phyloP scores from a whole-genome alignment of 2,113 vertebrate species.

The Lepus europaeus region DNA sequence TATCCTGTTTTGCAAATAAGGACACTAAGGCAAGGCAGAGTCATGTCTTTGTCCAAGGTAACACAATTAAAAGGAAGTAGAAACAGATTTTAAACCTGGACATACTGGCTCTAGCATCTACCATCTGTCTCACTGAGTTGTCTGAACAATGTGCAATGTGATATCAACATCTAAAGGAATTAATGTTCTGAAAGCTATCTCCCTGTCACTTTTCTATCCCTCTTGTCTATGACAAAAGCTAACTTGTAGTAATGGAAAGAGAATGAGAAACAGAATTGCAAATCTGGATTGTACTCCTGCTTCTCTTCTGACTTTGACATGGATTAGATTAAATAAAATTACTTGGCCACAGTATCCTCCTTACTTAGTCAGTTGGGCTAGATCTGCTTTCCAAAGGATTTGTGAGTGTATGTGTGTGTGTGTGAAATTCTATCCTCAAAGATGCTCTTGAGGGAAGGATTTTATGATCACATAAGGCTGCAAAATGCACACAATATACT shows the following conservation, averaged over 20 bases:
- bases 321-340: not conserved
- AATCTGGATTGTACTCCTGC: not conserved
- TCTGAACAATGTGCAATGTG: not conserved
- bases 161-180: not conserved
- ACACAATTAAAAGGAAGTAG: not conserved
- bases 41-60: not conserved
- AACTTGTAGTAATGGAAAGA: not conserved
- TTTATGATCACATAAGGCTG: not conserved
- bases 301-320: not conserved
- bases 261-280: not conserved
- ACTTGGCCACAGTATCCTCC: not conserved
- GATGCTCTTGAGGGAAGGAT: not conserved
- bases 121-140: not conserved
- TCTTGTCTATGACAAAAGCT: not conserved
- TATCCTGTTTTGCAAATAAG: not conserved
- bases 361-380: not conserved
- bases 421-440: not conserved
- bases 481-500: not conserved
- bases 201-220: not conserved
- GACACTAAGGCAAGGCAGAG: not conserved
- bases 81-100: not conserved
- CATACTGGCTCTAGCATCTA: accelerated
- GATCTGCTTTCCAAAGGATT: not conserved
- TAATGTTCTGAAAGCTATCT: not conserved
- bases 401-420: not conserved